These are phyloP conservation scores for Gorsachius goisagi DNA, from an alignment of 2,113 vertebrate genomes.

Conservation along the genomic window DNA sequence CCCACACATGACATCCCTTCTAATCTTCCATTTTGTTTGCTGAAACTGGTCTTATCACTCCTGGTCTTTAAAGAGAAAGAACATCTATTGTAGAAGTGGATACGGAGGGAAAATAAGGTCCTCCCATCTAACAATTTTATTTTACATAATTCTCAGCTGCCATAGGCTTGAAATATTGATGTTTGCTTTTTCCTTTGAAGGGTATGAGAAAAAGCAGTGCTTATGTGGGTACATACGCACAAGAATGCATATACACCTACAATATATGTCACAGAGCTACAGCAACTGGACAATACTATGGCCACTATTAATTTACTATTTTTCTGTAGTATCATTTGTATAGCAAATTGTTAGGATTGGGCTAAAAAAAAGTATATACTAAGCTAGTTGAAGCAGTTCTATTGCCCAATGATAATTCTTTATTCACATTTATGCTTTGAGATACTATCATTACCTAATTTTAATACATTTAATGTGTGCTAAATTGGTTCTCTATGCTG, in stretches of 20 bases:
- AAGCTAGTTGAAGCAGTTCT: neutral
- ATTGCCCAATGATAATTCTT: neutral
- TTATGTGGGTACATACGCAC: neutral
- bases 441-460: neutral
- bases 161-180: neutral
- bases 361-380: neutral
- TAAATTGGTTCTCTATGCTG: neutral
- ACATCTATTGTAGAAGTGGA: neutral
- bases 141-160: neutral
- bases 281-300: neutral
- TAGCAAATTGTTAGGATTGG: neutral
- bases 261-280: neutral
- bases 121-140: neutral
- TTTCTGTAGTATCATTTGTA: neutral
- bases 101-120: neutral
- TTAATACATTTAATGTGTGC: neutral
- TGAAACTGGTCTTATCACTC: neutral
- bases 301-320: neutral
- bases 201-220: neutral
- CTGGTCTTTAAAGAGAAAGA: neutral
- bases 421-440: neutral
- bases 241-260: neutral
- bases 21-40: neutral
- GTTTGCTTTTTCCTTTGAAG: neutral
- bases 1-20: fast-evolving